A percentile compares a stretch with the other conserved stretches of the same genome.
Conservation (phyloP, 2,113 vertebrate genomes). For the Zosterops japonicus region DNA sequence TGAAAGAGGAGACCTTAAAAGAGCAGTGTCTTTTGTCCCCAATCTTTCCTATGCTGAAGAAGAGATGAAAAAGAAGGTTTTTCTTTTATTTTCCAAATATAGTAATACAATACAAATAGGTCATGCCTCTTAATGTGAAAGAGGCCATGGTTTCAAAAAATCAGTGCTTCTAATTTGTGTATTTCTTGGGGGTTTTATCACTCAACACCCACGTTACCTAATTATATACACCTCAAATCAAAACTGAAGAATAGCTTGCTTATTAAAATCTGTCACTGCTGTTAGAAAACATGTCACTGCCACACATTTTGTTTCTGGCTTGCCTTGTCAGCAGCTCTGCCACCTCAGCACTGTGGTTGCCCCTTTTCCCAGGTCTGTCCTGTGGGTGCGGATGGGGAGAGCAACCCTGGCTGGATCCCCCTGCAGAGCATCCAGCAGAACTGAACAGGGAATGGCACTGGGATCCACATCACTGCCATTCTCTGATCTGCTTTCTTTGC, state of each 20-base stretch:
- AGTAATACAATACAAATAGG: slow-evolving; percentile 26
- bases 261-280: slow-evolving; percentile 43
- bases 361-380: neutral
- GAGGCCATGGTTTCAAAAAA: neutral
- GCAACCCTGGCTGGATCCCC: neutral
- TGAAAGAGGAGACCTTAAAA: neutral
- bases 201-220: slow-evolving; percentile 28
- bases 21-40: neutral
- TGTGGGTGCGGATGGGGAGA: neutral
- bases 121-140: neutral
- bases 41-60: neutral
- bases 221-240: slow-evolving; percentile 55
- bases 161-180: slow-evolving; percentile 29
- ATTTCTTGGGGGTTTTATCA: slow-evolving; percentile 55
- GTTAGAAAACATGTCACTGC: slow-evolving; percentile 45
- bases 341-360: neutral
- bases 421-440: neutral
- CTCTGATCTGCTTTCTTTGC: neutral
- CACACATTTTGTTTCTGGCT: neutral
- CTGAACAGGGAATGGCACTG: neutral
- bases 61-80: neutral
- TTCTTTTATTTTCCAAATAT: neutral
- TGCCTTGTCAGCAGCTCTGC: neutral
- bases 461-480: neutral
- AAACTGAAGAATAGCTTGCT: slow-evolving; percentile 42